Percentiles rank a stretch among this genome's conserved stretches.
Evolutionary conservation across 1,140 invertebrate species (phyloP).

Genomic region (Euwallacea similis): DNA sequence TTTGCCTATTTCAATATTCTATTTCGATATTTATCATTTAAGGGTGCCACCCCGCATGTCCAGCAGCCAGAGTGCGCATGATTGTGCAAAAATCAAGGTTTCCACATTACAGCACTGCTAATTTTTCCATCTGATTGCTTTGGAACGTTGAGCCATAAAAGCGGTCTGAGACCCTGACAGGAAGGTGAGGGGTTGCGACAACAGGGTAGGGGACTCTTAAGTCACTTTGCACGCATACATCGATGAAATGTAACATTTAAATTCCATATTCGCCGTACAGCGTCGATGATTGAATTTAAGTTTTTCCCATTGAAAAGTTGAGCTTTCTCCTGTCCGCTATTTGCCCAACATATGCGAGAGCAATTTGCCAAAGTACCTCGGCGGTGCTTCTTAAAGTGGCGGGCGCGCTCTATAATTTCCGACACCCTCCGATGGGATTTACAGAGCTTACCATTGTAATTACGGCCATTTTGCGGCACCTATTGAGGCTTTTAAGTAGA

Average conservation of each 20-base stretch:
- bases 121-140: no score
- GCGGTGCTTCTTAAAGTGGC: slow-evolving; percentile 12
- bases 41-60: slow-evolving; percentile 7
- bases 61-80: no score
- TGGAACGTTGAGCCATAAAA: no score
- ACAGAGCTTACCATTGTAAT: not conserved
- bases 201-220: no score
- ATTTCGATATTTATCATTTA: slow-evolving; percentile 30
- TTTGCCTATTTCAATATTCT: slow-evolving; percentile 32
- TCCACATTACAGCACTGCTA: no score
- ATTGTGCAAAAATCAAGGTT: no score
- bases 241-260: slow-evolving; percentile 2
- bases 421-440: slow-evolving; percentile 20
- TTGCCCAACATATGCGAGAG: not conserved
- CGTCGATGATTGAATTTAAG: not conserved
- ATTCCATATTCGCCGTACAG: not conserved
- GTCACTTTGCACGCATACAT: no score
- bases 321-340: not conserved
- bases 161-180: no score
- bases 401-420: slow-evolving; percentile 24
- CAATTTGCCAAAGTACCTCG: slow-evolving; percentile 23
- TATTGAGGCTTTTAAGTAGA: no score
- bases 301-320: not conserved
- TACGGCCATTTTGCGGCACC: no score
- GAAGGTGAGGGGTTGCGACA: no score